A percentile compares a stretch with the other conserved stretches of the same genome.
phyloP scores from a whole-genome alignment of 2,797 vertebrate species.

The Squalus acanthias region DNA sequence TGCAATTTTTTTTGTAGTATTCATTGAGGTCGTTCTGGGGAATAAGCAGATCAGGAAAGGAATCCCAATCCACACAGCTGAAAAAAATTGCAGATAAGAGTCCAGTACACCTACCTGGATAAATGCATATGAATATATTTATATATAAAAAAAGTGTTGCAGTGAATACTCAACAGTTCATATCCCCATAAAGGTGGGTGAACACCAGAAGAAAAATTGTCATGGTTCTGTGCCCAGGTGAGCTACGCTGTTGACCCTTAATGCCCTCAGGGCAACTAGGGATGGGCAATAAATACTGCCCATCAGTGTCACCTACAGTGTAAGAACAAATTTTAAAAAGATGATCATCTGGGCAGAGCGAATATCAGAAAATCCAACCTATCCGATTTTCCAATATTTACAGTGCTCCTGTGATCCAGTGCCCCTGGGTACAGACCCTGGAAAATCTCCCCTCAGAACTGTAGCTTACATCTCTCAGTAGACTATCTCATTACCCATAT shows the following conservation, averaged over 20 bases:
- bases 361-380: background rate
- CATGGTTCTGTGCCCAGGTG: background rate
- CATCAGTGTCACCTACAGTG: background rate
- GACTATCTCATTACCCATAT: no score
- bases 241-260: background rate
- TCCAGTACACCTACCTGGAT: background rate
- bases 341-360: background rate
- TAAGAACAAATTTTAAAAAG: background rate
- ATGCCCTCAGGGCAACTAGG: background rate
- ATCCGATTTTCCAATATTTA: no score
- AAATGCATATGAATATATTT: background rate
- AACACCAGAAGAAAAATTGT: background rate
- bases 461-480: no score
- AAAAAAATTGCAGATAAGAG: background rate
- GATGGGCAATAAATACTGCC: background rate
- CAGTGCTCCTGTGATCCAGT: no score
- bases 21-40: background rate
- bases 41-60: background rate
- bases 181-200: background rate
- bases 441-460: no score
- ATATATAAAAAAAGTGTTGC: background rate
- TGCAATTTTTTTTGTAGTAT: background rate
- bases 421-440: no score
- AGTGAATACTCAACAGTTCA: background rate
- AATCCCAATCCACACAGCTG: background rate